phyloP scores from a whole-genome alignment of 2,113 vertebrate genomes.

The Pseudonaja textilis region DNA sequence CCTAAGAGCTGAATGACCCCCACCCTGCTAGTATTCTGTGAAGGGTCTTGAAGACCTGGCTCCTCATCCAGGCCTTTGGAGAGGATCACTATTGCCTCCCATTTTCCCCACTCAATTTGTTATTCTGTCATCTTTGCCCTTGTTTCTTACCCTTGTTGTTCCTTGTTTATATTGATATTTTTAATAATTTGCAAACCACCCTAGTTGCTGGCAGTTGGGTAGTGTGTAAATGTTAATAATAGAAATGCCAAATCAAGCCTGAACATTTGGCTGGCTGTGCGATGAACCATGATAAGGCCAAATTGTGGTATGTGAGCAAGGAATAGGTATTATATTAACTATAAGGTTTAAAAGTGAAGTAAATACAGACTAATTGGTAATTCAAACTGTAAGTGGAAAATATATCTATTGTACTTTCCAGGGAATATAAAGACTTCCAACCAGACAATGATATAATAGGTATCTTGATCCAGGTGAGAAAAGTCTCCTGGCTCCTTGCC shows the following conservation, averaged over 20 bases:
- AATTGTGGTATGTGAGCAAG: rapidly evolving
- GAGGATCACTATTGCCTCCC: not conserved
- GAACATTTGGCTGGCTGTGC: not conserved
- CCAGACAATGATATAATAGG: not conserved
- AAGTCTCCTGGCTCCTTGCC: not conserved
- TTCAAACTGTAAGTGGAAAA: not conserved
- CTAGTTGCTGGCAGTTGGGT: not conserved
- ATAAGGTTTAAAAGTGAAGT: not conserved
- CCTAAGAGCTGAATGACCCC: not conserved
- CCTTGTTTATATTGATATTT: not conserved
- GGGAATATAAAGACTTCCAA: not conserved
- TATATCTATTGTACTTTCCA: not conserved
- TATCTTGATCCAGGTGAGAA: not conserved
- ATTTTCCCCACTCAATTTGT: not conserved
- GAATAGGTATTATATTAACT: not conserved
- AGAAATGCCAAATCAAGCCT: not conserved
- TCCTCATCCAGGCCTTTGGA: not conserved
- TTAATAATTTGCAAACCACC: not conserved
- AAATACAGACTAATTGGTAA: no score
- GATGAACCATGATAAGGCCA: not conserved
- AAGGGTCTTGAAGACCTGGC: not conserved
- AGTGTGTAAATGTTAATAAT: not conserved
- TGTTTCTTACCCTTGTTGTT: not conserved
- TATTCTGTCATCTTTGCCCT: not conserved
- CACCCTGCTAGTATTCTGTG: not conserved